These are phyloP conservation scores for Oreotrochilus melanogaster DNA, from an alignment of 2,113 vertebrate genomes.

Conservation along the genomic window DNA sequence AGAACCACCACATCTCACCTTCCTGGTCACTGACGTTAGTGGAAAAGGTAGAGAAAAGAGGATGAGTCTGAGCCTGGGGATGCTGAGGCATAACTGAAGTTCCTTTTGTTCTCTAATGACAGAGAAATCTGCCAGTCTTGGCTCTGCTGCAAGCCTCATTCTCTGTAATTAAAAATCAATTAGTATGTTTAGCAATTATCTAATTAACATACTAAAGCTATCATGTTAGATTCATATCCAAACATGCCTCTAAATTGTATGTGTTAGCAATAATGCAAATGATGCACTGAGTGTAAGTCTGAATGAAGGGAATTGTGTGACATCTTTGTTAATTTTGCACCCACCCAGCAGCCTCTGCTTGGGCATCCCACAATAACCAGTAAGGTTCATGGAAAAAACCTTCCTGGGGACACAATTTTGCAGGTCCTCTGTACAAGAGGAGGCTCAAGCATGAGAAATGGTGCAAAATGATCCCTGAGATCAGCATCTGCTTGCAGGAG, in stretches of 20 bases:
- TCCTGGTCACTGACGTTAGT: background rate
- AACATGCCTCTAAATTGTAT: slow-evolving; percentile 12
- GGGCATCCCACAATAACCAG: background rate
- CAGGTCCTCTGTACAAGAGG: accelerated
- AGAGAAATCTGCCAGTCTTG: slow-evolving; percentile 30
- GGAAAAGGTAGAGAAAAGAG: background rate
- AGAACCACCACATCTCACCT: too few species aligned
- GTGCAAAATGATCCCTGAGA: accelerated
- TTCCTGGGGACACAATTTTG: background rate
- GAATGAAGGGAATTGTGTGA: background rate
- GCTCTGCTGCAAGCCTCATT: background rate
- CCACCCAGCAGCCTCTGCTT: accelerated
- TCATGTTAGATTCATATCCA: slow-evolving; percentile 57
- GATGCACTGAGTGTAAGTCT: background rate
- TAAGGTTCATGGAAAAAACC: background rate
- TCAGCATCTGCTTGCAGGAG: background rate
- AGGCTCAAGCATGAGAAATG: background rate
- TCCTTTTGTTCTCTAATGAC: slow-evolving; percentile 24
- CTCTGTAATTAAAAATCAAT: slow-evolving; percentile 69
- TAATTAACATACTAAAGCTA: slow-evolving; percentile 60
- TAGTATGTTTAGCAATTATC: slow-evolving; percentile 57
- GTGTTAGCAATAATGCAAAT: slow-evolving; percentile 21
- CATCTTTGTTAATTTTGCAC: background rate
- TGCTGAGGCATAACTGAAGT: background rate
- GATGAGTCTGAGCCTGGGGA: background rate